phyloP scores from a whole-genome alignment of 2,888 invertebrate species.

The Metellina segmentata region DNA sequence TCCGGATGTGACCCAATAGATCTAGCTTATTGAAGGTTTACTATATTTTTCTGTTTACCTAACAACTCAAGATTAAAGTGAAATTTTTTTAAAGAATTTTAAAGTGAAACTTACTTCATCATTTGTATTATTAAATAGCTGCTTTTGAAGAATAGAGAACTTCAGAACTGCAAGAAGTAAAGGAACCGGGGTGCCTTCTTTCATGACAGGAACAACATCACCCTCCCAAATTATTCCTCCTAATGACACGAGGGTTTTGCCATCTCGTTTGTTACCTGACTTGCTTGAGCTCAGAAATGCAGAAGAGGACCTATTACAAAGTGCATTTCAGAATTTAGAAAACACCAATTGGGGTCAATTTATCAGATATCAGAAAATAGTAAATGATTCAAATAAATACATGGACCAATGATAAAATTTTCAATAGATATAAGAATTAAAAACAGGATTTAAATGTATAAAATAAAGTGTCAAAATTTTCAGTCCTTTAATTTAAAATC shows the following conservation, averaged over 20 bases:
- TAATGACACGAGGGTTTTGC: slow-evolving; percentile 78
- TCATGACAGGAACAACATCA: slow-evolving; percentile 77
- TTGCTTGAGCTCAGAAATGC: slow-evolving; percentile 30
- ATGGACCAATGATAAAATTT: no score
- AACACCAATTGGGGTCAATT: not conserved
- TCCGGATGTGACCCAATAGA: no score
- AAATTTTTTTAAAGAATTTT: not conserved
- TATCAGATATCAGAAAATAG: no score
- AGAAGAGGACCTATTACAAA: slow-evolving; percentile 60
- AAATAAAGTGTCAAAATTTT: no score
- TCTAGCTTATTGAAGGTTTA: not conserved
- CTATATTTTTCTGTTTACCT: no score
- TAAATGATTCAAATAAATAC: no score
- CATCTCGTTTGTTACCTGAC: slow-evolving; percentile 77
- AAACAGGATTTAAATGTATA: not conserved
- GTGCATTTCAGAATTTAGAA: not conserved
- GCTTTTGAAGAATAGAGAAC: slow-evolving; percentile 35
- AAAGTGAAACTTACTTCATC: slow-evolving; percentile 6
- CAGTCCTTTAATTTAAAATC: no score
- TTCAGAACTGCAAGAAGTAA: slow-evolving; percentile 77
- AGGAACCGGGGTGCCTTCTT: slow-evolving; percentile 77
- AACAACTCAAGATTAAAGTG: not conserved
- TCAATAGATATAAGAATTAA: not conserved
- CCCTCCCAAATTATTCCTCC: slow-evolving; percentile 78
- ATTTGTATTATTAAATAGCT: slow-evolving; percentile 12